Base-by-base conservation (phyloP, 2,113 vertebrate genomes). In the Lagopus leucura region DNA sequence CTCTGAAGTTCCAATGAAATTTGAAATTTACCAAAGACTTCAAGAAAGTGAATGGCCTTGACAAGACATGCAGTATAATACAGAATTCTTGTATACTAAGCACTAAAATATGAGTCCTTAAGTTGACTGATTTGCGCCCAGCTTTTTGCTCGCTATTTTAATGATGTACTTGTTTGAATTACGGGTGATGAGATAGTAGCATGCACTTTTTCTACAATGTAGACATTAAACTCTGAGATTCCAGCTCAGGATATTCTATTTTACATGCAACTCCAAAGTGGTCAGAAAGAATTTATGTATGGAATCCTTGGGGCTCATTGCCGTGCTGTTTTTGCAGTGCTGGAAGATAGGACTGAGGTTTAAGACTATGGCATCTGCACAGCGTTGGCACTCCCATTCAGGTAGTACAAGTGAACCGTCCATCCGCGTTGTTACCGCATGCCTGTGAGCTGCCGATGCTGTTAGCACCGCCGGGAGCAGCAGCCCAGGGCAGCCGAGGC, bases 201-300 rank as follows among this genome's bases (percentile, higher is more conserved):
- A 8, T 32, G 8, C 18, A 6, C 1, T 0, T 8, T n/a, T 3
- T 24, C 1, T 0, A 1, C 18, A 14, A 1, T 0, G 4, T 5
- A 54, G 52, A 17, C 8, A 28, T 16, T 54, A 28, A 54, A 30
- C 52, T 54, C 27, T 50, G 22, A 6, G 22, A 50, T 50, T 50
- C 11, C 48, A 50, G 48, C 48, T 50, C 48, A 25, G 48, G 48
- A 25, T 25, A 50, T 50, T 50, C 27, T 30, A 54, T 28, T 28
- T 54, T 16, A 52, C 50, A 12, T 28, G 0, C 6, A 18, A 48
- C 10, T 27, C 32, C 32, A 28, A 22, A 27, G 32, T 1, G 11
- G 7, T 4, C 16, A 11, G 11, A 5, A 10, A 27, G 48, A 48
- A 58, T 20, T 20, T 14, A 6, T 2, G 24, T 12, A 6, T 12